Conservation (phyloP, 2,797 vertebrate genomes). For the Natrix natrix region DNA sequence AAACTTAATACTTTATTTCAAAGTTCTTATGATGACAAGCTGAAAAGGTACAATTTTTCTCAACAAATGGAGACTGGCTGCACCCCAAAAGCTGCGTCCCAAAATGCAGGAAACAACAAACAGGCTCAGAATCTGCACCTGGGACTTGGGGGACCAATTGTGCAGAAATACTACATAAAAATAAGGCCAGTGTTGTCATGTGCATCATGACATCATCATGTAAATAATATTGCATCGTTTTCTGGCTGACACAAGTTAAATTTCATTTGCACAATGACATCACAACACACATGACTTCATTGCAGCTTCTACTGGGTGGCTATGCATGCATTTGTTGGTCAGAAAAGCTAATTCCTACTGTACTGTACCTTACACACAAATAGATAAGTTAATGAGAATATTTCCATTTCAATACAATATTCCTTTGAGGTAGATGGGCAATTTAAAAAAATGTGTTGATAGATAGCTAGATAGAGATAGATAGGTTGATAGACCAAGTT, state of each 20-base stretch:
- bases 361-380: background rate
- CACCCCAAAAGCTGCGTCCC: background rate
- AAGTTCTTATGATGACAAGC: background rate
- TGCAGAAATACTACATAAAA: background rate
- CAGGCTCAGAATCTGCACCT: background rate
- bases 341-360: background rate
- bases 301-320: background rate
- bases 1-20: background rate
- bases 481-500: rapidly evolving
- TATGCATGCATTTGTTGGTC: background rate
- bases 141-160: background rate
- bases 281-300: background rate
- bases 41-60: background rate
- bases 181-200: background rate
- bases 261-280: background rate
- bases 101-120: background rate
- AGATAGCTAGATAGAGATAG: background rate
- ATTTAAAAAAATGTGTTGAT: background rate
- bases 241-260: background rate
- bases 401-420: background rate
- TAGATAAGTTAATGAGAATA: background rate
- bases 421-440: too few relatives aligned
- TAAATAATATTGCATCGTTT: background rate
- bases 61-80: background rate
- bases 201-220: background rate